A percentile compares a stretch with the other conserved stretches of the same genome.
Evolutionary conservation across 2,797 vertebrate genomes (phyloP).

Genomic region (Hoplostethus mediterraneus): DNA sequence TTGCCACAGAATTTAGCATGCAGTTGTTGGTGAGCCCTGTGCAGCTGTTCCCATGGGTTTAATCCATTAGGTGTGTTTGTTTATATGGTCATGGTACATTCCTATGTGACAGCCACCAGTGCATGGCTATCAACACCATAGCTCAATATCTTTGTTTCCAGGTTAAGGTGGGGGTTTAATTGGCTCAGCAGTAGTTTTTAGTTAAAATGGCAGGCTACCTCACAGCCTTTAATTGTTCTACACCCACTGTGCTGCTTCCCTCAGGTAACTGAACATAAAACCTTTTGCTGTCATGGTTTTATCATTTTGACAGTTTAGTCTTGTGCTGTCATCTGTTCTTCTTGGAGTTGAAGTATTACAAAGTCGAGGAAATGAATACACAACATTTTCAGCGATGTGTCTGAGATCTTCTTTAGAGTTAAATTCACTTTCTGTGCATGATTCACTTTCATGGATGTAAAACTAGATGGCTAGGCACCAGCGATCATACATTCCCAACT

Average conservation of each 20-base stretch:
- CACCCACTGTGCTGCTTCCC: constrained; percentile 20
- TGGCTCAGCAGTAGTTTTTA: constrained; percentile 40
- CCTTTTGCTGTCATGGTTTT: constrained; percentile 24
- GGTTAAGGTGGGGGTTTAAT: constrained; percentile 35
- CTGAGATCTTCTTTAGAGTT: background rate
- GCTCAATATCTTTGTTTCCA: constrained; percentile 43
- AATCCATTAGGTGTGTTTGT: constrained; percentile 33
- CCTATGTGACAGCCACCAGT: constrained; percentile 54
- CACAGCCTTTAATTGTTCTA: constrained; percentile 34
- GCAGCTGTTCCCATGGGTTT: constrained; percentile 55
- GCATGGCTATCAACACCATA: constrained; percentile 24
- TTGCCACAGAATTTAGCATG: constrained; percentile 33
- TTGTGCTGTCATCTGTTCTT: constrained; percentile 9
- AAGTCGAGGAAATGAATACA: background rate
- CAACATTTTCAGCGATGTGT: background rate
- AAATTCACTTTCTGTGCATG: background rate
- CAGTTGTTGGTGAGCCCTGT: constrained; percentile 25
- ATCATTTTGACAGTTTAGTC: constrained; percentile 6
- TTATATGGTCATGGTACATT: constrained; percentile 55
- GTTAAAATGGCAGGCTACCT: constrained; percentile 30
- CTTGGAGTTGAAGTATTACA: background rate
- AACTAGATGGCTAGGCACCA: background rate
- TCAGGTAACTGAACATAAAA: background rate
- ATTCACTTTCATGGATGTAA: background rate
- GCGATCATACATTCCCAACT: constrained; percentile 2